These are phyloP conservation scores for Caerostris extrusa DNA, from an alignment of 1,140 invertebrate species.

Conservation along the genomic window DNA sequence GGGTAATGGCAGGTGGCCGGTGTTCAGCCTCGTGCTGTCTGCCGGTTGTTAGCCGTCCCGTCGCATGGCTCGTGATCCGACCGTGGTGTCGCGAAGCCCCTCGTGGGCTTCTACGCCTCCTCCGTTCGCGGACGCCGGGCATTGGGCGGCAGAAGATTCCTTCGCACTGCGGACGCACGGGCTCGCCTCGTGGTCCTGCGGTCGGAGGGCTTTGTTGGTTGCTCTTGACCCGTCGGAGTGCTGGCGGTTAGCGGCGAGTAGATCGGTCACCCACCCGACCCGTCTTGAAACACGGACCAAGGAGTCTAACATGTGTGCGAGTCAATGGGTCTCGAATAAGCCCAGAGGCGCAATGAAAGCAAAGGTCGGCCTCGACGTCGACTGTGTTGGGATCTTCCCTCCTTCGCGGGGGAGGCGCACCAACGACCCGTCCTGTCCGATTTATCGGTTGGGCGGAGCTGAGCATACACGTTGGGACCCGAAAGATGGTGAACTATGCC, in stretches of 20 bases:
- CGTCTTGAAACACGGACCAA: conserved; percentile 90
- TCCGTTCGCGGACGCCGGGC: not conserved
- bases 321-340: conserved; percentile 83
- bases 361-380: conserved; percentile 22
- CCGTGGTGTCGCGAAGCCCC: conserved; percentile 10
- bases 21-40: not conserved
- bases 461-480: conserved; percentile 90
- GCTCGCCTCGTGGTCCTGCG: conserved; percentile 88
- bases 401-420: not conserved
- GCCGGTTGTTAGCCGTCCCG: not conserved
- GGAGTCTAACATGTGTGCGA: conserved; percentile 92
- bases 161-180: conserved; percentile 86
- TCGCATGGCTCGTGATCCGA: not conserved
- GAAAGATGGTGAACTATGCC: conserved; percentile 96
- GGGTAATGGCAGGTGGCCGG: not conserved
- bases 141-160: too few relatives aligned
- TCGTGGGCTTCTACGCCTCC: not conserved
- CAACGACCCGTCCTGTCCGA: conserved; percentile 49
- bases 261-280: conserved; percentile 59
- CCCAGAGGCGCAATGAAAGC: conserved; percentile 79
- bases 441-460: conserved; percentile 83
- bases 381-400: conserved; percentile 20
- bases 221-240: conserved; percentile 80
- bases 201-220: not conserved
- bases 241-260: conserved; percentile 45